These are phyloP conservation scores for Calephelis perditalis DNA, from an alignment of 2,888 invertebrate genomes.

Conservation along the genomic window DNA sequence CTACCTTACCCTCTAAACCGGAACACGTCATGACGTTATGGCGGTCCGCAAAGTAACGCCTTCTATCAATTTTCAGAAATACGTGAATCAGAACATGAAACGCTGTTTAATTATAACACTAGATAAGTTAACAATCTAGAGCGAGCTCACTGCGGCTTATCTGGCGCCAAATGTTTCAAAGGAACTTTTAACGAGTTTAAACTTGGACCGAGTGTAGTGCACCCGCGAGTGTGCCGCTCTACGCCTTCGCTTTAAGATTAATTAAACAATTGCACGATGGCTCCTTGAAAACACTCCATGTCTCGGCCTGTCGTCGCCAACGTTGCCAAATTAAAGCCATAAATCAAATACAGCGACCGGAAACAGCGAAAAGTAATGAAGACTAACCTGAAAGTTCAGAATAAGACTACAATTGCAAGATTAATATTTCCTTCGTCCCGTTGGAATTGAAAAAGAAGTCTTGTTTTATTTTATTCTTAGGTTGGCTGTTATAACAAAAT, in stretches of 20 bases:
- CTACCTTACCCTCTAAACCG: too few relatives aligned
- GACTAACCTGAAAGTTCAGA: slow-evolving; percentile 50
- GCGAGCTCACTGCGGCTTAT: slow-evolving; percentile 73
- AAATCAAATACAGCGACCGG: slow-evolving; percentile 72
- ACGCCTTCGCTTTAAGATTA: slow-evolving; percentile 70
- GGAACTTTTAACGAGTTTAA: slow-evolving; percentile 78
- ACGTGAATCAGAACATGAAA: slow-evolving; percentile 47
- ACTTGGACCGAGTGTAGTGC: slow-evolving; percentile 74
- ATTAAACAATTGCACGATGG: slow-evolving; percentile 78
- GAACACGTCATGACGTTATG: too few relatives aligned
- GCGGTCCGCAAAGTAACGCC: too few relatives aligned
- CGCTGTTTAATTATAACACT: slow-evolving; percentile 70
- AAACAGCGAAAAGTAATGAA: slow-evolving; percentile 68
- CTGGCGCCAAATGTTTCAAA: slow-evolving; percentile 76
- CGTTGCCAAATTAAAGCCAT: slow-evolving; percentile 76
- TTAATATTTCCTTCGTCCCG: slow-evolving; percentile 48
- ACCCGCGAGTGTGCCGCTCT: slow-evolving; percentile 49
- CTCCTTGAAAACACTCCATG: slow-evolving; percentile 77
- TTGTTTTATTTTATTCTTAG: slow-evolving; percentile 11
- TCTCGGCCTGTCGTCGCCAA: slow-evolving; percentile 75
- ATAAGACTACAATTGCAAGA: slow-evolving; percentile 43
- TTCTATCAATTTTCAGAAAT: slow-evolving; percentile 13
- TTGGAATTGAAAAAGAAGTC: slow-evolving; percentile 16
- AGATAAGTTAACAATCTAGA: slow-evolving; percentile 73
- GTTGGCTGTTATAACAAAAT: background rate